Evolutionary conservation across 2,888 invertebrate species (phyloP), one percentile per base, ranked within the genome.

Genomic region (Cremastinae sp.): DNA sequence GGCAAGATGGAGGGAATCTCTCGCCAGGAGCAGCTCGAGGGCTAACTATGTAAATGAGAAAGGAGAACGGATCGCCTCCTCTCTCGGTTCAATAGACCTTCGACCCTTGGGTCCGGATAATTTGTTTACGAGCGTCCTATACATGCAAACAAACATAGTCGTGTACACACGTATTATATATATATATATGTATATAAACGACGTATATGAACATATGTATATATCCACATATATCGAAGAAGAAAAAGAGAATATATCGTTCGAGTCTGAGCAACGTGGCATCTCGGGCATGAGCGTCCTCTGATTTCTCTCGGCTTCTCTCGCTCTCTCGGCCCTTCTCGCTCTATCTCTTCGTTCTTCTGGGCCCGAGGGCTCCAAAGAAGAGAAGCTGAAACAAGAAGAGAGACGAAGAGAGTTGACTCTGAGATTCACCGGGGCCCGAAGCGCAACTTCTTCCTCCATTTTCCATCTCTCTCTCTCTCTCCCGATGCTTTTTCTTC

Each of bases 81-180:
- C 88, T 28, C 28, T 28, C 77, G 87, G 88, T 88, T 88, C 89
- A 89, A 89, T 88, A 88, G 89, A 89, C 89, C 89, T 89, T 89
- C 89, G 89, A 89, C 89, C 89, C 87, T 86, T 88, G 87, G 86
- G 86, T 89, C 87, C 87, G 86, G 88, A 89, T 89, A 89, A 89
- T 89, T 89, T 89, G 89, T 89, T 89, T 89, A 89, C 88, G 88
- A 88, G 88, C 86, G 86, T 86, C 86, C 86, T 86, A 87, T 86
- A 87, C 87, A 87, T 86, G 85, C 70, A 66, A 53, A 62, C 37
- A 70, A 16, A 55, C 85, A 85, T n/a, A 43, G 22, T 55, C 37
- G 37, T 22, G 55, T 45, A 45, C 28, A n/a, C 16, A 28, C 49
- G 49, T 16, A 10, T n/a, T 16, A 18, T 16, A 35, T 10, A 83